Conservation (phyloP, 2,888 invertebrate genomes). For the Salticus scenicus region DNA sequence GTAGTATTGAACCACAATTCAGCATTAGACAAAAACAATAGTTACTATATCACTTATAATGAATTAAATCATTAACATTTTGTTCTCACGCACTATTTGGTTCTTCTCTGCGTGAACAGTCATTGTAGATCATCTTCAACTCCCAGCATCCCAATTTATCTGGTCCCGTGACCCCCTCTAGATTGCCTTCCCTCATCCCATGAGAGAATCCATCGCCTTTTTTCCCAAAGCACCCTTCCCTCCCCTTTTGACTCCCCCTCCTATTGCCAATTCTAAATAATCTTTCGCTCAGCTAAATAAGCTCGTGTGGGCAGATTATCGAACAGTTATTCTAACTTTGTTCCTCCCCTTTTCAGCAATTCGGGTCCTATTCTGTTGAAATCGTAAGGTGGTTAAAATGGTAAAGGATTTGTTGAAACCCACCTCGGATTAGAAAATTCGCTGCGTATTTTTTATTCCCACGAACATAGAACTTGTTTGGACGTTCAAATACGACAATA, state of each 20-base stretch:
- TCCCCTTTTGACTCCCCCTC: neutral
- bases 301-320: constrained; percentile 4
- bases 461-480: neutral
- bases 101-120: constrained; percentile 11
- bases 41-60: too few relatives aligned
- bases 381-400: constrained; percentile 1
- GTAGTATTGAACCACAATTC: too few relatives aligned
- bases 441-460: constrained; percentile 2
- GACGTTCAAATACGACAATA: neutral
- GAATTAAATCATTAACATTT: too few relatives aligned
- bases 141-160: constrained; percentile 44
- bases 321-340: constrained; percentile 7
- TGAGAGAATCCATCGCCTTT: constrained; percentile 47
- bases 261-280: constrained; percentile 26
- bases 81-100: neutral
- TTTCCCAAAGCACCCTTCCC: constrained; percentile 51
- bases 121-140: constrained; percentile 24
- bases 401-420: neutral
- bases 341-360: neutral
- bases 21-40: too few relatives aligned
- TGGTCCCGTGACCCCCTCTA: constrained; percentile 25
- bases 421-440: neutral
- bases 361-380: neutral
- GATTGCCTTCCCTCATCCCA: neutral
- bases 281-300: neutral